Conservation (phyloP, 2,888 invertebrate species). For the Eurytoma californica region DNA sequence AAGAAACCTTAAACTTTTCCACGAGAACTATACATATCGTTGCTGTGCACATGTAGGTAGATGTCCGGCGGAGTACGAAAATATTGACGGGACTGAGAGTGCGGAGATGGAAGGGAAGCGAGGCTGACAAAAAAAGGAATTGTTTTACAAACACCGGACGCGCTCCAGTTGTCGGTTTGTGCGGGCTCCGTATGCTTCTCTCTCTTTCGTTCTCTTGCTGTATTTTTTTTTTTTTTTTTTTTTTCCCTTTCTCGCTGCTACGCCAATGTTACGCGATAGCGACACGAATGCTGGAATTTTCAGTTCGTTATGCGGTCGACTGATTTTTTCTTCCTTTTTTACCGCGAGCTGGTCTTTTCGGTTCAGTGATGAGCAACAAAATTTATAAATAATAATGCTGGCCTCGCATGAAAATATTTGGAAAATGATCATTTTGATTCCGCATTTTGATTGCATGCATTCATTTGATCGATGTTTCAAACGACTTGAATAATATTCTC, state of each 20-base stretch:
- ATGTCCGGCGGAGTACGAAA: constrained; percentile 5
- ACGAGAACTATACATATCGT: neutral
- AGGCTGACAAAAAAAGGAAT: constrained; percentile 34
- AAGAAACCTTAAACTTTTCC: constrained; percentile 16
- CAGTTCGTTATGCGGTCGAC: constrained; percentile 40
- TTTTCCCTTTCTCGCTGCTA: neutral
- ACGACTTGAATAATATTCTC: too few species aligned
- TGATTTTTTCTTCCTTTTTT: constrained; percentile 11
- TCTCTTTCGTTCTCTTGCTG: constrained; percentile 18
- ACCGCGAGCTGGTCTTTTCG: too few species aligned
- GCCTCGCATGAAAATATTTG: too few species aligned
- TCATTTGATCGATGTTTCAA: too few species aligned
- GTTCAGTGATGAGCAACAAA: too few species aligned
- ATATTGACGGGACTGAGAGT: constrained; percentile 47
- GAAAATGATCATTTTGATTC: too few species aligned
- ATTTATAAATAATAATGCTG: too few species aligned
- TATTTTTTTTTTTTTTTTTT: constrained; percentile 23
- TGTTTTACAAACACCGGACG: constrained; percentile 50
- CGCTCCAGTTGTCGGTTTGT: constrained; percentile 46
- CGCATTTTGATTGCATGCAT: too few species aligned
- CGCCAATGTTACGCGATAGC: neutral
- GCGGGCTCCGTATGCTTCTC: constrained; percentile 26
- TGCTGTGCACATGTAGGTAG: neutral
- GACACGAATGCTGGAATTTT: constrained; percentile 30
- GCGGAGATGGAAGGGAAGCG: constrained; percentile 15